Base-by-base conservation (phyloP, 2,888 invertebrate species). In the Protophormia terraenovae region DNA sequence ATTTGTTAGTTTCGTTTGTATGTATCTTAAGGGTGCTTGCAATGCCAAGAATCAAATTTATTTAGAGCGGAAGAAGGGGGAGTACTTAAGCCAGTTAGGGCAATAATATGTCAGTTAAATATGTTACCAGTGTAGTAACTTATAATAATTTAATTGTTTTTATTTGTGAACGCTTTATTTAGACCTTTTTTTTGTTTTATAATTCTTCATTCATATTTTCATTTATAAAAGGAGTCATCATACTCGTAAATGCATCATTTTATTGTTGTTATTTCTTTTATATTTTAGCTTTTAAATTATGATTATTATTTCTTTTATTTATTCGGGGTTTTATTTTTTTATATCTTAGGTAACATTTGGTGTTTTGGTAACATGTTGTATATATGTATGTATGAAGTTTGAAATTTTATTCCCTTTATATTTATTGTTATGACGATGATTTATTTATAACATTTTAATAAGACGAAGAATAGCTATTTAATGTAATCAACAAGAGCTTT, bases 61-160 rank as follows among this genome's bases (percentile, higher is more conserved):
- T n/a, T 19, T 29, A 22, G 35, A 8, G 14, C n/a, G n/a, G 19
- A 66, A 53, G 14, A 19, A 32, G 55, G 47, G 66, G 67, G 35
- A 66, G 67, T 24, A 38, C 47, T 32, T 69, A 67, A 69, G 75
- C 47, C 67, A 58, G 50, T 85, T 78, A 75, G 78, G 82, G 78
- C 58, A 73, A 82, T 85, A 85, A 85, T 82, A 75, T 85, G 85
- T 85, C 85, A 85, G 78, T 71, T 79, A 85, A 85, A 85, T 82
- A 71, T 85, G 85, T 85, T 85, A 53, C 80, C 82, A 66, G 78
- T 45, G 16, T 60, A 76, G 82, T 73, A 82, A 85, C 85, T 82
- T 85, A 71, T 85, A 85, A 85, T 82, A 85, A 85, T 85, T 85
- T 85, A 85, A 85, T 82, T 85, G 85, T 78, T 85, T 85, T 85